phyloP scores from a whole-genome alignment of 1,140 invertebrate genomes.

The Macrobrachium nipponense region DNA sequence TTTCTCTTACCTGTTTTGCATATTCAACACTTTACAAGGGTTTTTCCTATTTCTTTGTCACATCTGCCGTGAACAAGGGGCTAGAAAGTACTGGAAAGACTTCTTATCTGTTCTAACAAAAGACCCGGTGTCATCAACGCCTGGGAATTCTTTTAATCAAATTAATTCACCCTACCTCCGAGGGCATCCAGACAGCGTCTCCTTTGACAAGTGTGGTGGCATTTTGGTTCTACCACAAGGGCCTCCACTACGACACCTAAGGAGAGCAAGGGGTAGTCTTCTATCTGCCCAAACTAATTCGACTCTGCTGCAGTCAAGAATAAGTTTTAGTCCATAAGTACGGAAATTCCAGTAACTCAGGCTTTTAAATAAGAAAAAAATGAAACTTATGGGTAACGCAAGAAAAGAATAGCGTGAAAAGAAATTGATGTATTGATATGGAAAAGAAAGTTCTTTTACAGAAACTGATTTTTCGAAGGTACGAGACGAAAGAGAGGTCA shows the following conservation, averaged over 20 bases:
- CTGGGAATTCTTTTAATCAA: conserved; percentile 35
- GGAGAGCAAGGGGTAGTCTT: conserved; percentile 13
- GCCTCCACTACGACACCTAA: neutral
- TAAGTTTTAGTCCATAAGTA: conserved; percentile 25
- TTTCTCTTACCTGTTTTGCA: conserved; percentile 65
- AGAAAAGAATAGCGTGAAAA: neutral
- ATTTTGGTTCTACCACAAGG: conserved; percentile 43
- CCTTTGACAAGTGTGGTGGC: conserved; percentile 43
- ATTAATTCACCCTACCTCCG: conserved; percentile 11
- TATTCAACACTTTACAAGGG: conserved; percentile 65
- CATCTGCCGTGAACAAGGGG: conserved; percentile 63
- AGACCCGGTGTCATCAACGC: conserved; percentile 29
- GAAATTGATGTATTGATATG: neutral
- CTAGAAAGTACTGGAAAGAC: conserved; percentile 60
- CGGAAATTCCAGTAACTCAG: neutral
- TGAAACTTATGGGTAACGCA: neutral
- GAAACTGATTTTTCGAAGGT: no score
- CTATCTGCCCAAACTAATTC: conserved; percentile 37
- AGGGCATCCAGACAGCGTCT: conserved; percentile 2
- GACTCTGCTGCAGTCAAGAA: conserved; percentile 24
- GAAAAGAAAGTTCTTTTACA: no score
- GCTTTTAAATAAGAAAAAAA: neutral
- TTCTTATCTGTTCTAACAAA: conserved; percentile 59
- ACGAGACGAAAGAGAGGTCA: no score
- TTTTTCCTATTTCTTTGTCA: conserved; percentile 67